Evolutionary conservation across 2,888 invertebrate genomes (phyloP).

Genomic region (Leptinotarsa peninsularis): DNA sequence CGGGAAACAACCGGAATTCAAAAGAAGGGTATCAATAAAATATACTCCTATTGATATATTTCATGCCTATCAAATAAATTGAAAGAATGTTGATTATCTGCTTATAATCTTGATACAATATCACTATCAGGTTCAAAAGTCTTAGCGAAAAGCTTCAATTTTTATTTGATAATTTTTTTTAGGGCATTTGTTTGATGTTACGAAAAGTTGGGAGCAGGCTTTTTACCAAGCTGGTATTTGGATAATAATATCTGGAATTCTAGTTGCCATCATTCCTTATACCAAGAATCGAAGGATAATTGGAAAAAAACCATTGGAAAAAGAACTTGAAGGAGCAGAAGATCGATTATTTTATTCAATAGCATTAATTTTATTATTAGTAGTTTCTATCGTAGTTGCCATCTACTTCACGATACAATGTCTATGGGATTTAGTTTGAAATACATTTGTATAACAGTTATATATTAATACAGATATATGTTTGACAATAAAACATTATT

Average conservation of each 20-base stretch:
- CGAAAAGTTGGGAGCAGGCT: slow-evolving; percentile 80
- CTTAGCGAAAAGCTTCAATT: too few species aligned
- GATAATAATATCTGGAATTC: slow-evolving; percentile 82
- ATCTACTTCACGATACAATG: slow-evolving; percentile 46
- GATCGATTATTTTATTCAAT: slow-evolving; percentile 41
- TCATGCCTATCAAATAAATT: too few species aligned
- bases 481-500: too few species aligned
- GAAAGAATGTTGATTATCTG: too few species aligned
- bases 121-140: too few species aligned
- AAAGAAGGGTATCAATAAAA: too few species aligned
- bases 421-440: slow-evolving; percentile 28
- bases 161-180: slow-evolving; percentile 41
- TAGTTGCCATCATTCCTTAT: slow-evolving; percentile 75
- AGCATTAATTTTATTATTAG: slow-evolving; percentile 34
- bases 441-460: background rate
- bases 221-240: slow-evolving; percentile 86
- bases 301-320: slow-evolving; percentile 69
- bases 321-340: slow-evolving; percentile 61
- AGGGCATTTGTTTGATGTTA: slow-evolving; percentile 75
- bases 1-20: too few species aligned
- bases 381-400: slow-evolving; percentile 38
- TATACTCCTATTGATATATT: too few species aligned
- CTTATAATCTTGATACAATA: too few species aligned
- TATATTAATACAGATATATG: too few species aligned
- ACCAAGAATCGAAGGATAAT: slow-evolving; percentile 76